Evolutionary conservation across 2,888 invertebrate species (phyloP).

Genomic region (Catocala sponsa): DNA sequence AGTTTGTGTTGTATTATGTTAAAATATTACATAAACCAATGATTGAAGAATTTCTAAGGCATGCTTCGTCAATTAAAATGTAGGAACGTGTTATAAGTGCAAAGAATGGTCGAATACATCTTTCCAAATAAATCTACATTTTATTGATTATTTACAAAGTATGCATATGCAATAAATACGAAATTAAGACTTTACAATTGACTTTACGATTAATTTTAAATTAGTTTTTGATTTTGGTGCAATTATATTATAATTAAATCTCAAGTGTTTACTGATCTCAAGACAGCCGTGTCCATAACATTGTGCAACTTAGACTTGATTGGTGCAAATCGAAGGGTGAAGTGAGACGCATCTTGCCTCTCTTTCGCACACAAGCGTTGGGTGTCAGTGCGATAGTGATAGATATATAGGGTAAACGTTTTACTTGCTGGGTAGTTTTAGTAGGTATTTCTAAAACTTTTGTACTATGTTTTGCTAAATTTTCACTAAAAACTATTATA

Average conservation of each 20-base stretch:
- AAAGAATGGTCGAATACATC: not conserved
- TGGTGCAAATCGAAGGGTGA: slow-evolving; percentile 71
- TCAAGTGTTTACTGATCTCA: slow-evolving; percentile 30
- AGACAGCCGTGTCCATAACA: slow-evolving; percentile 43
- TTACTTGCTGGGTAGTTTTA: slow-evolving; percentile 85
- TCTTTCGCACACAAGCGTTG: slow-evolving; percentile 71
- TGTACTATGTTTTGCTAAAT: slow-evolving; percentile 88
- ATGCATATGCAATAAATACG: too few relatives aligned
- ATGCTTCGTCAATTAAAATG: slow-evolving; percentile 15
- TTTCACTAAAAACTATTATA: slow-evolving; percentile 84
- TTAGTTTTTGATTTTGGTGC: too few relatives aligned
- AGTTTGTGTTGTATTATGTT: not conserved
- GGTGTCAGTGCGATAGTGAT: slow-evolving; percentile 82
- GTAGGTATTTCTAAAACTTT: slow-evolving; percentile 87
- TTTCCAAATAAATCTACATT: not conserved
- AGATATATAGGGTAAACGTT: slow-evolving; percentile 81
- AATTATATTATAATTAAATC: slow-evolving; percentile 11
- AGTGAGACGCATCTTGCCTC: slow-evolving; percentile 59
- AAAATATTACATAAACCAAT: not conserved
- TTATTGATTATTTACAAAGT: not conserved
- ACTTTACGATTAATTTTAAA: too few relatives aligned
- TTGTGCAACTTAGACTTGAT: slow-evolving; percentile 55
- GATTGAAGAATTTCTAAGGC: slow-evolving; percentile 1
- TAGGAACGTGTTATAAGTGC: not conserved
- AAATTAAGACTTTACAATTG: too few relatives aligned